Base-by-base conservation (phyloP, 2,888 invertebrate species). In the Eupithecia inturbata region DNA sequence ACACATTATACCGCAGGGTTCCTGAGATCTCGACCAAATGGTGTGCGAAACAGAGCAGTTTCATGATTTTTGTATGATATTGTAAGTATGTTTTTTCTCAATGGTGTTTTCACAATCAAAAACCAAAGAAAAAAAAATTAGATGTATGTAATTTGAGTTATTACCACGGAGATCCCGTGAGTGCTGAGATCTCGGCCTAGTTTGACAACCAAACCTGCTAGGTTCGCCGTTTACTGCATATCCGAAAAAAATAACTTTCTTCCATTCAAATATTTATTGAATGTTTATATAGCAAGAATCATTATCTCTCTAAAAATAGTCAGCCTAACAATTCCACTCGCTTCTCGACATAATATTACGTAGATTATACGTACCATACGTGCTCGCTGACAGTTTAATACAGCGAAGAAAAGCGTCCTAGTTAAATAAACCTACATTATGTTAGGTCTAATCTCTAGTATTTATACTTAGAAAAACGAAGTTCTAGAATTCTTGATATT, bases 291-390 rank as follows among this genome's bases (percentile, higher is more conserved):
- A 62, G 7, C 36, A 60, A 22, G 57, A 57, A 68, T 68, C 12
- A 39, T 49, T 53, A 53, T 53, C 53, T 67, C 28, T 62, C 19
- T 62, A 19, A 62, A 60, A 62, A 62, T 62, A 62, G 62, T 31
- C 28, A 62, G 16, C 3, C 26, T 14, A 31, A 28, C 31, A 62
- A 28, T 62, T 28, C 60, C 16, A 19, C 60, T 31, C 16, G 62
- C 62, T 31, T 22, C 62, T 62, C 62, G 2, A 31, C 62, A 62
- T 62, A 31, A 62, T 62, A 60, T 60, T 28, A 62, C 31, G 31
- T 31, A 6, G 7, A 36, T 36, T 36, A 36, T 6, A 36, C 36
- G 36, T 36, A 2, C 7, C 31, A 1, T 7, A 31, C 62, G 60
- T 28, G 28, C 16, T 60, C 5, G 12, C 19, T 62, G 62, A 62